Evolutionary conservation across 1,140 invertebrate genomes (phyloP).

Genomic region (Zaprionus lachaisei): DNA sequence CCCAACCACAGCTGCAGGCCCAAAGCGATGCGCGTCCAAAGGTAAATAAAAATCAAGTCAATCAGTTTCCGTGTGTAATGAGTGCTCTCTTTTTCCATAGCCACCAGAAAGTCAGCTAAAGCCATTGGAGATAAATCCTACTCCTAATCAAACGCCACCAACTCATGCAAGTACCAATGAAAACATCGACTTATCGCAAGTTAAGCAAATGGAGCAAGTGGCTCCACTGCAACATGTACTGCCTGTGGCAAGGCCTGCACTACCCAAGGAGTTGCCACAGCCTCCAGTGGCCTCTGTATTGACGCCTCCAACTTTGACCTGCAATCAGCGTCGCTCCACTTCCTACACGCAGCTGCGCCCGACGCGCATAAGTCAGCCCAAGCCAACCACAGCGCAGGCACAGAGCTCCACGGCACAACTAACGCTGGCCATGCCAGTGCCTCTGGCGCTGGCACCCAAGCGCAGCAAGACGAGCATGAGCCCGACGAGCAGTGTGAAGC

Average conservation of each 20-base stretch:
- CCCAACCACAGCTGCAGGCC: neutral
- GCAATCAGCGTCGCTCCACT: conserved; percentile 69
- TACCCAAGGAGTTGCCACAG: neutral
- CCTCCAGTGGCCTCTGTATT: conserved; percentile 11
- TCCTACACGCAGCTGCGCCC: conserved; percentile 70
- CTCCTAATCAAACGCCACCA: neutral
- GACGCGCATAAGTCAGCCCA: conserved; percentile 75
- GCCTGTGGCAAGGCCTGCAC: neutral
- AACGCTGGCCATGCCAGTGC: conserved; percentile 69
- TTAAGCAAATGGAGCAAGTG: neutral
- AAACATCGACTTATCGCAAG: neutral
- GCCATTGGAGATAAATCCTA: neutral
- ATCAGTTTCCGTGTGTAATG: neutral
- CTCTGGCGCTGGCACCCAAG: conserved; percentile 68
- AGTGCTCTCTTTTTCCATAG: neutral
- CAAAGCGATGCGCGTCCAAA: neutral
- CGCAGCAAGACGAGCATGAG: conserved; percentile 81
- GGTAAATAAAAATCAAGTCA: neutral
- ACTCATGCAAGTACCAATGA: neutral
- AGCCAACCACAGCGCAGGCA: conserved; percentile 71
- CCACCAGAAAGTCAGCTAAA: neutral
- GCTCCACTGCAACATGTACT: neutral
- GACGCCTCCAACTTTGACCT: conserved; percentile 53
- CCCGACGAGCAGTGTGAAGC: conserved; percentile 69
- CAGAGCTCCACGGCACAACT: conserved; percentile 67